These are phyloP conservation scores for Hyphantria cunea DNA, from an alignment of 1,140 invertebrate species.

Conservation along the genomic window DNA sequence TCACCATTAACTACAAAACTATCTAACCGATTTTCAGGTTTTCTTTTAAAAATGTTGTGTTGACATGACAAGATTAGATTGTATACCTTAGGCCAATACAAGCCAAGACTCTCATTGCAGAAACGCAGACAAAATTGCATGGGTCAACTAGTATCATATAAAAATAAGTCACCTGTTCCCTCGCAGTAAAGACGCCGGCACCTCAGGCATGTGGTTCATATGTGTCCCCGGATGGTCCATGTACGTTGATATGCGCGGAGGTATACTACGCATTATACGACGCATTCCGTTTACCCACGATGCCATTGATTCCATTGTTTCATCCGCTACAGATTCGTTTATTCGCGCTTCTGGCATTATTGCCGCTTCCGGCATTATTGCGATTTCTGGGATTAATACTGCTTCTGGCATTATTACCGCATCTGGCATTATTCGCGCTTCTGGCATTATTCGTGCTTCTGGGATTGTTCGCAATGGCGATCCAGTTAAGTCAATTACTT, in stretches of 20 bases:
- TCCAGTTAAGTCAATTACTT: constrained; percentile 65
- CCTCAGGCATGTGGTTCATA: constrained; percentile 13
- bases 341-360: not conserved
- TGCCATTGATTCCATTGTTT: constrained; percentile 7
- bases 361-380: too few species aligned
- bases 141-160: too few species aligned
- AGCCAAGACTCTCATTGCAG: too few species aligned
- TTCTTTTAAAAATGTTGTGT: too few species aligned
- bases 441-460: not conserved
- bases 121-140: too few species aligned
- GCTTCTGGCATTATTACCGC: too few species aligned
- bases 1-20: too few species aligned
- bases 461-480: constrained; percentile 31
- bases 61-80: too few species aligned
- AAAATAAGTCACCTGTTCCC: not conserved
- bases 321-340: constrained; percentile 30
- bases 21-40: too few species aligned
- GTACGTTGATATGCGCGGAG: constrained; percentile 3
- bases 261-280: constrained; percentile 1
- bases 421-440: too few species aligned
- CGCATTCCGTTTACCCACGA: not conserved
- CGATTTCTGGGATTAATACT: too few species aligned
- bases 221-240: not conserved
- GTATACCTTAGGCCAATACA: too few species aligned
- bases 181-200: constrained; percentile 13